Conservation (phyloP, 92 coral and sea anemone species). For the Isaurus tuberculatus region DNA sequence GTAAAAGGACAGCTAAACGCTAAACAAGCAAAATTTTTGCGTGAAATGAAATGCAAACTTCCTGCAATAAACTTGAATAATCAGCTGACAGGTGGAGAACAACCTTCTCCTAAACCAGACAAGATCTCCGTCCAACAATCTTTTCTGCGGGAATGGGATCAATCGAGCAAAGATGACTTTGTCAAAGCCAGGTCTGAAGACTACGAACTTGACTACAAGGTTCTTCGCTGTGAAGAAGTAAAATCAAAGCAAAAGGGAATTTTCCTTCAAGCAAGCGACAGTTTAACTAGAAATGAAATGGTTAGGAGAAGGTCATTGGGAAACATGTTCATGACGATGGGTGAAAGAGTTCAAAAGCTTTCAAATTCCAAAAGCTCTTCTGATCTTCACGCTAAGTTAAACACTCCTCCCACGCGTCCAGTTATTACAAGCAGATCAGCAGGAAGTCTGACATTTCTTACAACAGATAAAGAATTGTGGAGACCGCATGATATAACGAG, state of each 20-base stretch:
- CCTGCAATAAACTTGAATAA: conserved; percentile 59
- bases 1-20: conserved; percentile 51
- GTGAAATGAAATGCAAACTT: conserved; percentile 55
- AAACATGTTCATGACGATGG: neutral
- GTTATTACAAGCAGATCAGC: neutral
- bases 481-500: conserved; percentile 8
- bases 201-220: neutral
- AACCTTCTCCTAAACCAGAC: neutral
- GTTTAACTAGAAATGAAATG: neutral
- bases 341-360: neutral
- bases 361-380: neutral
- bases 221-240: neutral
- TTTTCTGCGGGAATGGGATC: neutral
- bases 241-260: neutral
- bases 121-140: neutral
- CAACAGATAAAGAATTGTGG: neutral
- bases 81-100: neutral
- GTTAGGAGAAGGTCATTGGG: conserved; percentile 18
- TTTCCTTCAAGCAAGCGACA: neutral
- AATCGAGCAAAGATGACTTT: neutral
- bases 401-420: neutral
- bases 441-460: neutral
- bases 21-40: conserved; percentile 57
- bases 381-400: neutral
- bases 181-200: conserved; percentile 3